A percentile compares a stretch with the other conserved stretches of the same genome.
phyloP scores from a whole-genome alignment of 2,888 invertebrate genomes.

The Frankliniella intonsa region DNA sequence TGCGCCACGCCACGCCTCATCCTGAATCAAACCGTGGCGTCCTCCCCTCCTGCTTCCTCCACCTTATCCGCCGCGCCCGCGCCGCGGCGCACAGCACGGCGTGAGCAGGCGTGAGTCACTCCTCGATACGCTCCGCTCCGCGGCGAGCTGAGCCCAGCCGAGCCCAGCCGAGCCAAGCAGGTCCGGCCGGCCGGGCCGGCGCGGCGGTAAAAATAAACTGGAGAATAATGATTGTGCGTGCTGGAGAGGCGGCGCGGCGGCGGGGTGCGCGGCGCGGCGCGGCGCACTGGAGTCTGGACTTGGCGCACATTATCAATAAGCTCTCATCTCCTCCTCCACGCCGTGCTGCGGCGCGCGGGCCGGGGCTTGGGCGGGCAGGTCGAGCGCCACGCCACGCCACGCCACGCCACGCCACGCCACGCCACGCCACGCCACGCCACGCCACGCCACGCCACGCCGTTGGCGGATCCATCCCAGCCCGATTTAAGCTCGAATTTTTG shows the following conservation, averaged over 20 bases:
- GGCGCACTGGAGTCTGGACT: background rate
- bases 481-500: no score
- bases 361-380: no score
- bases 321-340: no score
- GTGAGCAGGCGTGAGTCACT: background rate
- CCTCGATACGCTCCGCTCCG: background rate
- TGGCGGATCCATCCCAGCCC: no score
- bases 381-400: no score
- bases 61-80: background rate
- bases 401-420: no score
- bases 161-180: background rate
- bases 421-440: no score
- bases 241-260: background rate
- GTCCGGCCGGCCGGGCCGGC: background rate
- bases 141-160: background rate
- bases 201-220: constrained; percentile 20
- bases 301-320: no score
- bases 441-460: no score
- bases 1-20: no score
- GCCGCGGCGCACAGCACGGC: background rate
- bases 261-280: background rate
- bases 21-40: no score
- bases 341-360: no score
- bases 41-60: background rate
- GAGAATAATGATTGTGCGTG: background rate